Percentiles rank a stretch among this genome's conserved stretches.
phyloP scores from a whole-genome alignment of 2,888 invertebrate genomes.

The Cremastinae sp. region DNA sequence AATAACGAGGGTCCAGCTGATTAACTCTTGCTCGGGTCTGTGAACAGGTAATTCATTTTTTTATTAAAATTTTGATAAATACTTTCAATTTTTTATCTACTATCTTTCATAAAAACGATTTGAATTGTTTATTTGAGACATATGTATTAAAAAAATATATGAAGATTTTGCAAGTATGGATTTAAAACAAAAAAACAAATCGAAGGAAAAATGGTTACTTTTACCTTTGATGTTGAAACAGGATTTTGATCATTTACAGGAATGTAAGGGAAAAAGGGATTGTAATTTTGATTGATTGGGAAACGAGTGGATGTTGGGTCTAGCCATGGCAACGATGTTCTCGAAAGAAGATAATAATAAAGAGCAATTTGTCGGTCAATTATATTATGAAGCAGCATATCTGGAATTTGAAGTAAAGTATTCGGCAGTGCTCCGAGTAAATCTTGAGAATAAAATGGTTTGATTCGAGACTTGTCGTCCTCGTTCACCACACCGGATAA shows the following conservation, averaged over 20 bases:
- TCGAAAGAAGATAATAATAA: neutral
- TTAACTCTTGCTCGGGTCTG: no score
- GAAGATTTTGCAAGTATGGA: no score
- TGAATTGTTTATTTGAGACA: no score
- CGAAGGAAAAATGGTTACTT: neutral
- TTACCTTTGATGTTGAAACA: neutral
- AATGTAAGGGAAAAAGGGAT: constrained; percentile 1
- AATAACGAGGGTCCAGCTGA: no score
- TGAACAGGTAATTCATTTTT: no score
- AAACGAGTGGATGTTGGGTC: neutral
- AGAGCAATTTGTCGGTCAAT: neutral
- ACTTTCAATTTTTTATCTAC: neutral
- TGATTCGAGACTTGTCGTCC: no score
- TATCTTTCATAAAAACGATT: no score
- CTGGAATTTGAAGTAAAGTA: constrained; percentile 34
- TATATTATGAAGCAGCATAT: constrained; percentile 21
- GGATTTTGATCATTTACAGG: constrained; percentile 3
- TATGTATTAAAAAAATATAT: no score
- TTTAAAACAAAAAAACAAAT: no score
- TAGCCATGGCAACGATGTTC: neutral
- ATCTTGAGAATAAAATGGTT: no score
- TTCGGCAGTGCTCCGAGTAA: neutral
- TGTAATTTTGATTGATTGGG: constrained; percentile 1
- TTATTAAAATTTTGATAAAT: no score
- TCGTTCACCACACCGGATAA: no score